Evolutionary conservation across 2,888 invertebrate species (phyloP), one percentile per base, ranked within the genome.

Genomic region (Thera britannica): DNA sequence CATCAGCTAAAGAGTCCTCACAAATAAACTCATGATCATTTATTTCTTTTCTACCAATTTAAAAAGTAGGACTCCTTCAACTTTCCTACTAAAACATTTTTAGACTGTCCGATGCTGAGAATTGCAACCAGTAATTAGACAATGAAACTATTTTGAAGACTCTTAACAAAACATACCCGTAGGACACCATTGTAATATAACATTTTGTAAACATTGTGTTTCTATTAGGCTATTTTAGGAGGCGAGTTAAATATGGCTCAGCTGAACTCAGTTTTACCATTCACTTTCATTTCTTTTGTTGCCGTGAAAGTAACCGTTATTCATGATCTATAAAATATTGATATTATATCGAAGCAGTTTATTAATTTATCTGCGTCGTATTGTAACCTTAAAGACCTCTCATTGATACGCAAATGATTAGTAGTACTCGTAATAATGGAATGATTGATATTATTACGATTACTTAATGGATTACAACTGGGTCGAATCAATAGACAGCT

Each of bases 231-330:
- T 55, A 58, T 61, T 54, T 67, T 64, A 58, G 59, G 44, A 41
- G 58, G 57, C 12, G 63, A 61, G 59, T 59, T 65, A 64, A 70
- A 71, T 65, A 48, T 58, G 58, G 59, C n/a, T 55, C 58, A 64
- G 48, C 48, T 61, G 51, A 49, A 58, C 54, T 57, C 62, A 62
- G 61, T 67, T 64, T 67, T 54, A 63, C 67, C 69, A 70, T 77
- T 74, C 73, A 77, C 75, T 77, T 77, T 77, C 74, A 63, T 73
- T 75, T 72, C 73, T 72, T 75, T 76, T 76, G 73, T 72, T 63
- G 64, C 65, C 68, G 75, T 67, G 77, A 76, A 76, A 77, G 75
- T 72, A 57, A 64, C 51, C 54, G 57, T 68, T 52, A 52, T n/a
- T 61, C 44, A 56, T 52, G 12, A 44, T 7, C 4, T 7, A 2